Evolutionary conservation across 2,113 vertebrate species (phyloP), one percentile per base, ranked within the genome.

Genomic region (Phasianus colchicus): DNA sequence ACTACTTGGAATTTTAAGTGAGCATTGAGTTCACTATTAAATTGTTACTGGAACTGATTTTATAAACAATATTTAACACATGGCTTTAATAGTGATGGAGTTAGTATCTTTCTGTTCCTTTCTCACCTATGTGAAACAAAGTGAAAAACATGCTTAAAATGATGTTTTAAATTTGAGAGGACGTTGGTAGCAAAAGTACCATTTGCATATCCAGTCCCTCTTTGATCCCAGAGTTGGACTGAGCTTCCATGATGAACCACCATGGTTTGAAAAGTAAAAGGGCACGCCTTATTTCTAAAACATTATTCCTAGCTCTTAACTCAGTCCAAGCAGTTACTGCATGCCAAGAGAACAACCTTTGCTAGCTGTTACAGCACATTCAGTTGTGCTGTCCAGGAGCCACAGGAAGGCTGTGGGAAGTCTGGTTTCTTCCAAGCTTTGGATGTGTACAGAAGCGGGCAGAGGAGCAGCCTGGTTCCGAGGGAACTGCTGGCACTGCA

Each of bases 251-350:
- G 20, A 11, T 32, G 64, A 72, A 40, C 38, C 7, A 0, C 48
- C 80, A 12, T 12, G 32, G 32, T 77, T 73, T 91, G 22, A 54
- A 50, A 54, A 85, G 47, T 72, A 55, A 79, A 70, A 80, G 42
- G 74, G 9, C 85, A 76, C 76, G 91, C 89, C 79, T 66, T 81
- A 2, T 55, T 94, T 63, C 88, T 87, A 32, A 87, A 89, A 77
- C 83, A 75, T 88, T 87, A 77, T 72, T 94, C 83, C 34, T 85
- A 52, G 34, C 1, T 0, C 74, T 87, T 3, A 0, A 5, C 64
- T 94, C 78, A 81, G 7, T 74, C 66, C 80, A 52, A 58, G 83
- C 57, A 42, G 73, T 78, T 30, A 3, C 16, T 2, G 16, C 14
- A 40, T 86, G 70, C 72, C 93, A 92, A 88, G 84, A 36, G n/a